These are phyloP conservation scores for Abramis brama DNA, from an alignment of 2,113 vertebrate species.

Conservation along the genomic window DNA sequence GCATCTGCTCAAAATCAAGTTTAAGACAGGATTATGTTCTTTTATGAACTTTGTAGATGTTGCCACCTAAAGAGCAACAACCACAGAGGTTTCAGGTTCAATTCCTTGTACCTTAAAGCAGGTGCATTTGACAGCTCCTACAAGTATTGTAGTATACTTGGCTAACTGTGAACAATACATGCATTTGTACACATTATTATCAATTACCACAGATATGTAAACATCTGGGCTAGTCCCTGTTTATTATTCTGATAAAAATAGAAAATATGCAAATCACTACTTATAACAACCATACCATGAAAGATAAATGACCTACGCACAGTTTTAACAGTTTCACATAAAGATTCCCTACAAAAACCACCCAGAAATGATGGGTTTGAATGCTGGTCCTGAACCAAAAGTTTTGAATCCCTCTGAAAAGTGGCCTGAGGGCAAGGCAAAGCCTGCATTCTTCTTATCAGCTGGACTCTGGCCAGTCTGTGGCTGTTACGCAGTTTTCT, in stretches of 20 bases:
- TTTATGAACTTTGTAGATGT: not conserved
- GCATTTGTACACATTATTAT: not conserved
- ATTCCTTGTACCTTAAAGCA: not conserved
- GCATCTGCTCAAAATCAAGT: not conserved
- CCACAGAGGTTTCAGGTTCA: not conserved
- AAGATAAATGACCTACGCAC: not conserved
- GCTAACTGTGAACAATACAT: not conserved
- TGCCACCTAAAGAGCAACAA: not conserved
- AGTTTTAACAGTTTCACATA: not conserved
- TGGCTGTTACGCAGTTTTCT: slow-evolving; percentile 1
- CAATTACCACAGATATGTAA: slow-evolving; percentile 13
- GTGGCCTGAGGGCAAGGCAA: slow-evolving; percentile 8
- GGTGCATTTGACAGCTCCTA: not conserved
- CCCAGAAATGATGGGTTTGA: not conserved
- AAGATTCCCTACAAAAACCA: not conserved
- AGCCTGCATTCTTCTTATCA: slow-evolving; percentile 37
- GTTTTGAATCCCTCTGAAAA: slow-evolving; percentile 4
- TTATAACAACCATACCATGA: not conserved
- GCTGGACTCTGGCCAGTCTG: slow-evolving; percentile 28
- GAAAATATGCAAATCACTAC: slow-evolving; percentile 18
- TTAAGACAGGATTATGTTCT: not conserved
- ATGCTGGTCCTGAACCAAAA: not conserved
- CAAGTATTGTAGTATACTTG: not conserved
- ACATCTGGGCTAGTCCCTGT: not conserved
- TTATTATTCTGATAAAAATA: not conserved